Percentiles rank a stretch among this genome's conserved stretches.
Evolutionary conservation across 2,888 invertebrate genomes (phyloP).

Genomic region (Lasioglossum oenotherae): DNA sequence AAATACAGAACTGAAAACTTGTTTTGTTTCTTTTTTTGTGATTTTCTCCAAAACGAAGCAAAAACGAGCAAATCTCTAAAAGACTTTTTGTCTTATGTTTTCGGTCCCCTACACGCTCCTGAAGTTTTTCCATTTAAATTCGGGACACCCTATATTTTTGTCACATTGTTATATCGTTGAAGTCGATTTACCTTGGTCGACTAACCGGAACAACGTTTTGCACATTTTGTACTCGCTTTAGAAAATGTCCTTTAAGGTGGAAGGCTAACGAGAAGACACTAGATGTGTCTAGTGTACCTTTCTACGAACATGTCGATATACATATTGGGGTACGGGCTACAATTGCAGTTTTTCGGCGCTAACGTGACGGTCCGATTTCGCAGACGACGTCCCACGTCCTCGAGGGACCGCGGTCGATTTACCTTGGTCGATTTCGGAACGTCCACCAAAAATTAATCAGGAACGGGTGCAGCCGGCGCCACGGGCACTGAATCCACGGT

Average conservation of each 20-base stretch:
- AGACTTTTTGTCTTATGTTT: too few relatives aligned
- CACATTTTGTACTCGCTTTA: neutral
- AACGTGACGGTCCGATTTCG: neutral
- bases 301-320: neutral
- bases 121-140: too few relatives aligned
- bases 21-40: too few relatives aligned
- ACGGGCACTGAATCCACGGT: neutral
- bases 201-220: neutral
- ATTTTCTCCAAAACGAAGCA: too few relatives aligned
- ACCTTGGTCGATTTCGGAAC: constrained; percentile 24
- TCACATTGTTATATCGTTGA: too few relatives aligned
- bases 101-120: too few relatives aligned
- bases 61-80: too few relatives aligned
- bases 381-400: neutral
- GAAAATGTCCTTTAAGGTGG: neutral
- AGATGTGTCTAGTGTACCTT: neutral
- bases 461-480: neutral
- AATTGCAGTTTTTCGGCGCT: neutral
- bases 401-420: constrained; percentile 20
- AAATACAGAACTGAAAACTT: too few relatives aligned
- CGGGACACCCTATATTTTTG: too few relatives aligned
- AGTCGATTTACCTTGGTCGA: neutral
- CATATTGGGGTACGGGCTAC: neutral
- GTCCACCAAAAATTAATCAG: constrained; percentile 16
- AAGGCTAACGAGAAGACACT: neutral